A percentile compares a stretch with the other conserved stretches of the same genome.
phyloP scores from a whole-genome alignment of 2,888 invertebrate genomes.

The Pandemis corylana region DNA sequence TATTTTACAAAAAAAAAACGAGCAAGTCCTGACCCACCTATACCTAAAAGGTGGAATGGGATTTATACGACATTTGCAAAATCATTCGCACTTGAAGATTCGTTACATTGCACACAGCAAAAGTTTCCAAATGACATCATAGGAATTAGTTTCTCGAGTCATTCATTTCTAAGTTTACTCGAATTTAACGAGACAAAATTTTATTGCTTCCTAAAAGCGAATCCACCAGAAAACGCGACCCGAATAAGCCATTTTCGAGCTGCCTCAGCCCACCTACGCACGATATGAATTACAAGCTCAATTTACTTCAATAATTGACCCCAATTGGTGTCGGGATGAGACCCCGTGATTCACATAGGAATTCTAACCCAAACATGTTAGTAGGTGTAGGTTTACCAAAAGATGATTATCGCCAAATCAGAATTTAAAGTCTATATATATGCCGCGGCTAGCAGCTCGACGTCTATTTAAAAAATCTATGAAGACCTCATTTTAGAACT shows the following conservation, averaged over 20 bases:
- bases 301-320: conserved; percentile 72
- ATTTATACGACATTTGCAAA: too few species aligned
- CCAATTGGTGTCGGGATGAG: conserved; percentile 63
- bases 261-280: conserved; percentile 58
- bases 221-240: background rate
- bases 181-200: background rate
- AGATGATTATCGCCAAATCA: too few species aligned
- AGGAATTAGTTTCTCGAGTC: background rate
- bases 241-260: conserved; percentile 2
- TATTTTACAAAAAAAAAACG: too few species aligned
- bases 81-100: background rate
- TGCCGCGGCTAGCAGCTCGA: too few species aligned
- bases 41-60: too few species aligned
- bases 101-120: background rate
- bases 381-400: conserved; percentile 2
- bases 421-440: too few species aligned
- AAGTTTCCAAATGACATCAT: background rate
- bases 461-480: too few species aligned
- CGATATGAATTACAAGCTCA: conserved; percentile 63
- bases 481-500: too few species aligned
- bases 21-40: too few species aligned
- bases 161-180: background rate
- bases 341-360: conserved; percentile 61
- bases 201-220: background rate
- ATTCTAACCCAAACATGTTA: conserved; percentile 51